phyloP scores from a whole-genome alignment of 1,140 invertebrate genomes.

The Trichonephila inaurata region DNA sequence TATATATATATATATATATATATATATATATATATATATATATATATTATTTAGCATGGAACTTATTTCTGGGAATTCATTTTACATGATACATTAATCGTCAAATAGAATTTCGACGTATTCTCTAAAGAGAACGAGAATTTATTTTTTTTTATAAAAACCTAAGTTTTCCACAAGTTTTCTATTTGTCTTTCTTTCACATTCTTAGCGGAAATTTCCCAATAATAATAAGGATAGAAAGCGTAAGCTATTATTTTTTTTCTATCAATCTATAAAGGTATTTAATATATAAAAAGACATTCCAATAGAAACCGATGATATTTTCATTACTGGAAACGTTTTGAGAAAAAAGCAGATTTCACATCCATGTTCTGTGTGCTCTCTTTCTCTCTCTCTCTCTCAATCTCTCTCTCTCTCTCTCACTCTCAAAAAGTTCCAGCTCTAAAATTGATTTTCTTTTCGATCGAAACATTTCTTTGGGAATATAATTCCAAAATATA shows the following conservation, averaged over 20 bases:
- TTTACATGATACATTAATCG: no score
- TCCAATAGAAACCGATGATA: not conserved
- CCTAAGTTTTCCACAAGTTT: no score
- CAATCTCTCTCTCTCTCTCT: not conserved
- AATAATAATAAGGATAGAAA: not conserved
- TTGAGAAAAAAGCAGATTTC: not conserved
- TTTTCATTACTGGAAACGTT: slow-evolving; percentile 23
- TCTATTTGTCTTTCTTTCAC: no score
- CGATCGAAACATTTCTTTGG: slow-evolving; percentile 1
- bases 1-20: no score
- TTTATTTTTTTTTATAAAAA: no score
- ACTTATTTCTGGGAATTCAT: no score
- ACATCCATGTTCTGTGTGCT: not conserved
- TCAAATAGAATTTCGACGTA: no score
- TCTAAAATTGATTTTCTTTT: slow-evolving; percentile 14
- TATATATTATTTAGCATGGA: no score
- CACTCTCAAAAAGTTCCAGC: not conserved
- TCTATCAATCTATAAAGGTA: not conserved
- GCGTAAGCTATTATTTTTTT: not conserved
- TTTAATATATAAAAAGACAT: not conserved
- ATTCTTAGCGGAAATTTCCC: no score
- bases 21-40: no score
- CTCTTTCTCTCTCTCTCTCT: not conserved
- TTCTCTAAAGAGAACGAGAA: no score
- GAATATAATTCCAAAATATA: not conserved